A percentile compares a stretch with the other conserved stretches of the same genome.
phyloP scores from a whole-genome alignment of 2,797 vertebrate genomes.

The Melanotaenia pygmaea region DNA sequence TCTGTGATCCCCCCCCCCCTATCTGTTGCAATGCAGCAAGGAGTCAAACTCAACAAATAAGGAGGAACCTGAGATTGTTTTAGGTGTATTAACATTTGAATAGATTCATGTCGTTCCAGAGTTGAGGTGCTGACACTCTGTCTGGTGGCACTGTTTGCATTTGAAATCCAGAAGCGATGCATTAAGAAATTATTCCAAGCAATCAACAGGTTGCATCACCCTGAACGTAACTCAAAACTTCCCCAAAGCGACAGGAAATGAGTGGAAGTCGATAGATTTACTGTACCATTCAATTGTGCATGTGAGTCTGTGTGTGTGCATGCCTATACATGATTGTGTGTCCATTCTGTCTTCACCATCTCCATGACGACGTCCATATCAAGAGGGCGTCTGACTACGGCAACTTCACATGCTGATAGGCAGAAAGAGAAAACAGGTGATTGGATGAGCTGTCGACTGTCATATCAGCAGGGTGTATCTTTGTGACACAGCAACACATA shows the following conservation, averaged over 20 bases:
- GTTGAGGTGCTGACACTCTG: slow-evolving; percentile 16
- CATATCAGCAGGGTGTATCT: slow-evolving; percentile 80
- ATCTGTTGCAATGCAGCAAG: slow-evolving; percentile 30
- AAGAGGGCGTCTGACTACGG: slow-evolving; percentile 79
- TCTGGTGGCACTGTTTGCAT: not conserved
- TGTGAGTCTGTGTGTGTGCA: slow-evolving; percentile 9
- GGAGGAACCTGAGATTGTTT: slow-evolving; percentile 29
- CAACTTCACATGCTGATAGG: slow-evolving; percentile 82
- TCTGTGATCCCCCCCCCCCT: not conserved
- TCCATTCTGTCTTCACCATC: slow-evolving; percentile 79
- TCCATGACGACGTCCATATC: slow-evolving; percentile 84
- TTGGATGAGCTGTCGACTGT: slow-evolving; percentile 78
- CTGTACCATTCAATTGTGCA: not conserved
- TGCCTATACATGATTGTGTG: slow-evolving; percentile 46
- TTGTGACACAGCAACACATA: slow-evolving; percentile 66
- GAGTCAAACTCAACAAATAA: slow-evolving; percentile 33
- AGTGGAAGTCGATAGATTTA: not conserved
- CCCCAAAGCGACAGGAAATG: slow-evolving; percentile 25
- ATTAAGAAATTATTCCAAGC: slow-evolving; percentile 1
- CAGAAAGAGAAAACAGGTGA: slow-evolving; percentile 78
- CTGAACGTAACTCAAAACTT: slow-evolving; percentile 32
- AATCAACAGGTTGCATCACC: slow-evolving; percentile 71
- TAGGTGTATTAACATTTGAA: slow-evolving; percentile 26
- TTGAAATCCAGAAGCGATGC: slow-evolving; percentile 9
- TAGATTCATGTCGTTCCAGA: slow-evolving; percentile 15